Evolutionary conservation across 2,113 vertebrate genomes (phyloP).

Genomic region (Myrmecobius fasciatus): DNA sequence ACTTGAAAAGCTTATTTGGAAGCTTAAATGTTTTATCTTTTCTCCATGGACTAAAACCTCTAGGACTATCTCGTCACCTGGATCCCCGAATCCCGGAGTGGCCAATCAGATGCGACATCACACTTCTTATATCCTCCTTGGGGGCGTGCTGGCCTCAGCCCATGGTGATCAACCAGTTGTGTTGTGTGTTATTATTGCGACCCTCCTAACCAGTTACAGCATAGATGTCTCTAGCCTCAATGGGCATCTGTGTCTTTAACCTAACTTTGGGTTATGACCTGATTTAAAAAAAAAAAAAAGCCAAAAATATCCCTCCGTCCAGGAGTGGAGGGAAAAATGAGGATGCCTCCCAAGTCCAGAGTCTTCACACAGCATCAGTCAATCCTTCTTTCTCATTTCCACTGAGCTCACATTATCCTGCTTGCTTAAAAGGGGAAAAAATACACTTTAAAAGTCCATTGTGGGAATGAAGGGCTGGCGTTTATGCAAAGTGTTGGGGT

Average conservation of each 20-base stretch:
- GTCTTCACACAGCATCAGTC: constrained; percentile 79
- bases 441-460: constrained; percentile 40
- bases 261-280: constrained; percentile 83
- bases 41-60: constrained; percentile 83
- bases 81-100: constrained; percentile 86
- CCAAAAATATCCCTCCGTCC: constrained; percentile 84
- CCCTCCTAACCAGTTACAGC: constrained; percentile 83
- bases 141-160: constrained; percentile 81
- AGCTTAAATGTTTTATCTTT: constrained; percentile 86
- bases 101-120: constrained; percentile 86
- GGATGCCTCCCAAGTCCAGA: constrained; percentile 84
- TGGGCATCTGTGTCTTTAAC: constrained; percentile 84
- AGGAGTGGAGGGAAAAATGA: constrained; percentile 80
- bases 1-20: constrained; percentile 86
- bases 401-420: constrained; percentile 73
- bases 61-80: constrained; percentile 81
- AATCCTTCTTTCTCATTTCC: constrained; percentile 78
- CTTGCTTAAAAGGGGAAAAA: constrained; percentile 69
- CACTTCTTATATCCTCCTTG: constrained; percentile 81
- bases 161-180: constrained; percentile 77
- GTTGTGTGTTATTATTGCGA: constrained; percentile 81
- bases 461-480: constrained; percentile 79
- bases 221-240: constrained; percentile 84
- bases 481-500: constrained; percentile 76
- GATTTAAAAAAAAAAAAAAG: constrained; percentile 75